Base-by-base conservation (phyloP, 2,888 invertebrate genomes). In the Caenorhabditis sp. region DNA sequence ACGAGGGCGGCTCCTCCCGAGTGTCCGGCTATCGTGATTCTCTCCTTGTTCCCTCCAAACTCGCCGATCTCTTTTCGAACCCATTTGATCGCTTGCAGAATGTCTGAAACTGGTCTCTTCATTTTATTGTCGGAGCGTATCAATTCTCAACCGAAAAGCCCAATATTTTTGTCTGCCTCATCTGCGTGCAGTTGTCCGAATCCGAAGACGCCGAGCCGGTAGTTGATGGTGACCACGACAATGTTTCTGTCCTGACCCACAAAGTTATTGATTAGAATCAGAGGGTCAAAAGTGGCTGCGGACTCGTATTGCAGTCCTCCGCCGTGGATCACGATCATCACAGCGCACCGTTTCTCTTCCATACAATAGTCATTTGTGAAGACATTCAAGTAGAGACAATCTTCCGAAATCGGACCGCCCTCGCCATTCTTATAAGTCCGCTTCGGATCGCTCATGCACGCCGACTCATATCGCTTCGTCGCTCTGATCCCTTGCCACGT, bases 191-290 rank as follows among this genome's bases (percentile, higher is more conserved):
- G 30, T 8, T 50, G 27, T 15, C 52, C 46, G 52, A 59, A 61
- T 5, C 80, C 80, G 22, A 80, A 63, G 6, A 70, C 15, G 30
- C 80, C 80, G 1, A 74, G 32, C 7, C 80, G 62, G 39, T 72
- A 80, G 15, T 59, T 55, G 1, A 66, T 9, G 13, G 72, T 59
- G 17, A 80, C 75, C 9, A 76, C 71, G 15, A 80, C 37, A 24
- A 78, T 62, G 45, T 78, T 78, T 9, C 80, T 30, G 24, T 43
- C 45, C 22, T 72, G 53, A 8, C 66, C 77, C 2, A 71, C 71
- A 39, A 80, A 80, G 27, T 80, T 80, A 17, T 80, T 80, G 1
- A 70, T 59, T 0, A 78, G 7, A 27, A 71, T 46, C n/a, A 74
- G 66, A 4, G 32, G n/a, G 4, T 59, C 37, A 22, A 66, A 80